Evolutionary conservation across 2,113 vertebrate genomes (phyloP), one percentile per base, ranked within the genome.

Genomic region (Melozone crissalis): DNA sequence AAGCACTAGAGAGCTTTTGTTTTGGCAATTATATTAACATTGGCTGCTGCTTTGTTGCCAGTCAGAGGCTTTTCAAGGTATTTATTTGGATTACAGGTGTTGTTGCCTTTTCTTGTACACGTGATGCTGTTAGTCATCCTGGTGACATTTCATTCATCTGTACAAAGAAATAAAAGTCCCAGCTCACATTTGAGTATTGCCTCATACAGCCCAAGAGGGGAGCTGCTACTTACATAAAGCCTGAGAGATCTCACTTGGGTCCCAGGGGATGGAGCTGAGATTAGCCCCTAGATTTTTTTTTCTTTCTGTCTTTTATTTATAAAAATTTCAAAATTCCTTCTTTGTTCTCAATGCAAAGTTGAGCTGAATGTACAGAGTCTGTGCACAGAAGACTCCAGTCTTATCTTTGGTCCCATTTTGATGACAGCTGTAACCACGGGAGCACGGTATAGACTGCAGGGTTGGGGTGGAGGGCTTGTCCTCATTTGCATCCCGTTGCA

Each of bases 371-470:
- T 43, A 24, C 3, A 12, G 54, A 35, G 8, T 35, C 11, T 37
- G 30, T 5, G 13, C 30, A 15, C 6, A 47, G 47, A 62, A 44
- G 9, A 23, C 21, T 37, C 6, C 13, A 30, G 9, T 63, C 30
- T 54, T 69, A 33, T 35, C 35, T 62, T 47, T 67, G 31, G 37
- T 59, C 26, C 14, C 14, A 22, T 18, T 72, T 52, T 89, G 62
- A 62, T 28, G 59, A 52, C 4, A 57, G n/a, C 39, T 21, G 49
- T 89, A 39, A 23, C 39, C 15, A 13, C 27, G 61, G 43, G 23
- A 66, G 17, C 18, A 12, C 22, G 3, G 13, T 3, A 0, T 73
- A n/a, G 52, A 26, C 35, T 41, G 39, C 0, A 1, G 30, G 17
- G 30, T 17, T 2, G 1, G 27, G 37, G n/a, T 41, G 39, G 35